Base-by-base conservation (phyloP, 2,888 invertebrate species). In the Dicyrtomina minuta region DNA sequence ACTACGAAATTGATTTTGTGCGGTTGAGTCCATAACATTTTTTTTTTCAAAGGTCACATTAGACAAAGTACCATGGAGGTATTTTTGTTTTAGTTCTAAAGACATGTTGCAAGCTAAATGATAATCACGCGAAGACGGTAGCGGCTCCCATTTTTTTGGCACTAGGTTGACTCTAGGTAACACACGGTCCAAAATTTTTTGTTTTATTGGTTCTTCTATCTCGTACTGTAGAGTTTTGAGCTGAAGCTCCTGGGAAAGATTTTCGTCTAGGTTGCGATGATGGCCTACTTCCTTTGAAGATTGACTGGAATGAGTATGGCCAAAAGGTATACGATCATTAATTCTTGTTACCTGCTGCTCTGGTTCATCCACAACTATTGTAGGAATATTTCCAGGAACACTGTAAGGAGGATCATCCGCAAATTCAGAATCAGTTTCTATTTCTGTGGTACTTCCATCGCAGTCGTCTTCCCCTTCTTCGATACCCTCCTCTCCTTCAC, bases 401-500 rank as follows among this genome's bases (percentile, higher is more conserved):
- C 71, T 71, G 39, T 84, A 84, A 65, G 89, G 87, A 0, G 88
- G 90, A 80, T 93, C 92, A 74, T 91, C 89, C 75, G 92, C 93
- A 80, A 94, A 93, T 83, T 94, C 93, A 33, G 93, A 93, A 83
- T 94, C 93, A 0, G 93, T 93, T 59, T 93, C 93, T 78, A 93
- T 93, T 84, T 93, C 93, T 1, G 93, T 93, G 1, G 92, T 93
- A 8, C 92, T 93, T 79, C 93, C 93, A 77, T 89, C 88, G 76
- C 75, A 76, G 56, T 76, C 77, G 2, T 89, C 89, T 79, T 88
- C 88, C 78, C 79, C 79, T 43, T 79, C 79, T 0, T 78, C 79
- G 13, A 74, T 76, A 12, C 78, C 76, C 3, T 79, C 79, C 4
- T 78, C 77, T 13, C 74, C 76, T 17, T 71, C 71, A 20, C 82